Conservation (phyloP, 1,140 invertebrate species). For the Acyrthosiphon pisum region DNA sequence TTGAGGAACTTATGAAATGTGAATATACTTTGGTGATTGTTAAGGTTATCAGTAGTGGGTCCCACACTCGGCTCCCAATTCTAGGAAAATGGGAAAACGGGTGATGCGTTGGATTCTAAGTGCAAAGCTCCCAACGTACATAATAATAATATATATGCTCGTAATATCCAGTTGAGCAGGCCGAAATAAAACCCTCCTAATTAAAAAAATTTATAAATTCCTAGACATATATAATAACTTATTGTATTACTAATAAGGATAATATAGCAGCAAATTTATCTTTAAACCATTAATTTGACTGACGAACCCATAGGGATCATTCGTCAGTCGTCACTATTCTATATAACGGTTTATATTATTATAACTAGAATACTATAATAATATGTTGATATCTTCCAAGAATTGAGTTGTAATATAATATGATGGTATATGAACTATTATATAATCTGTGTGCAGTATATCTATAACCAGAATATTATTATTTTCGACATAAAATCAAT, state of each 20-base stretch:
- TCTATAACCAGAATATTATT: neutral
- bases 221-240: neutral
- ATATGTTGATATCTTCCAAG: neutral
- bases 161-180: neutral
- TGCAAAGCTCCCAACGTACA: neutral
- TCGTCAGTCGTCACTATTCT: too few species aligned
- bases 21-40: neutral
- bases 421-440: neutral
- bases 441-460: neutral
- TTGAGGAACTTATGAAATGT: neutral
- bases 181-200: neutral
- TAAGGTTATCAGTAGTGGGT: neutral
- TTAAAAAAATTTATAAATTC: neutral
- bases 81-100: neutral
- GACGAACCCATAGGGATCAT: neutral
- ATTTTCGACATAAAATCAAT: constrained; percentile 18
- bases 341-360: neutral
- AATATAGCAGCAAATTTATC: neutral
- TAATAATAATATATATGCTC: neutral
- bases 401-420: neutral
- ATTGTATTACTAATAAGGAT: neutral
- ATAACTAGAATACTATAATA: neutral
- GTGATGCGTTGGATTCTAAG: neutral
- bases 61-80: neutral
- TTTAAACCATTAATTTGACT: neutral